phyloP scores from a whole-genome alignment of 2,888 invertebrate species.

The Ophioninae sp. region DNA sequence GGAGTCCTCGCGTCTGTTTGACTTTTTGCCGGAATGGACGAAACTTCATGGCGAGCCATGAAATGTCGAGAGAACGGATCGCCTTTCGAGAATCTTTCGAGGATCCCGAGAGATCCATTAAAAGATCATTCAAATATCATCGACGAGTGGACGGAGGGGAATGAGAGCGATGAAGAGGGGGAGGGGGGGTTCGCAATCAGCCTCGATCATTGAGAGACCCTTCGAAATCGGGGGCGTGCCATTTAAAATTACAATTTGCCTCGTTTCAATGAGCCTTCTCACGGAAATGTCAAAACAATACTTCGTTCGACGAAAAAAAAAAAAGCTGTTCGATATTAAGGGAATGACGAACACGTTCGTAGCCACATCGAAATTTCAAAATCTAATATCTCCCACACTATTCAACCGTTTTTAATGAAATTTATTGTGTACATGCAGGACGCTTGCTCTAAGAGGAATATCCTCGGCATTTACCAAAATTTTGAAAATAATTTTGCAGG shows the following conservation, averaged over 20 bases:
- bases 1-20: slow-evolving; percentile 28
- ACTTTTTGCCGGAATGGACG: slow-evolving; percentile 50
- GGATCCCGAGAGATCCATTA: slow-evolving; percentile 58
- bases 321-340: not conserved
- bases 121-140: slow-evolving; percentile 64
- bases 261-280: not conserved
- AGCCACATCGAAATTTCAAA: no score
- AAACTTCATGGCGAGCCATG: slow-evolving; percentile 53
- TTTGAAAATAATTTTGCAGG: no score
- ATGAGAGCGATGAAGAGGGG: slow-evolving; percentile 11
- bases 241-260: slow-evolving; percentile 20
- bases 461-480: no score
- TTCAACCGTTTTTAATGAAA: no score
- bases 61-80: slow-evolving; percentile 65
- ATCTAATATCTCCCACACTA: no score
- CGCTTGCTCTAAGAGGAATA: no score
- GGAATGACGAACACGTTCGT: no score
- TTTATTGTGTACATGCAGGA: no score
- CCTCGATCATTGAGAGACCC: slow-evolving; percentile 27
- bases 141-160: slow-evolving; percentile 30
- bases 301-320: not conserved
- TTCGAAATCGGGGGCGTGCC: slow-evolving; percentile 22
- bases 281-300: not conserved
- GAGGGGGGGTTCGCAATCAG: slow-evolving; percentile 6
- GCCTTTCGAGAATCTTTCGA: slow-evolving; percentile 61